Evolutionary conservation across 1,140 invertebrate genomes (phyloP).

Genomic region (Aphidius gifuensis): DNA sequence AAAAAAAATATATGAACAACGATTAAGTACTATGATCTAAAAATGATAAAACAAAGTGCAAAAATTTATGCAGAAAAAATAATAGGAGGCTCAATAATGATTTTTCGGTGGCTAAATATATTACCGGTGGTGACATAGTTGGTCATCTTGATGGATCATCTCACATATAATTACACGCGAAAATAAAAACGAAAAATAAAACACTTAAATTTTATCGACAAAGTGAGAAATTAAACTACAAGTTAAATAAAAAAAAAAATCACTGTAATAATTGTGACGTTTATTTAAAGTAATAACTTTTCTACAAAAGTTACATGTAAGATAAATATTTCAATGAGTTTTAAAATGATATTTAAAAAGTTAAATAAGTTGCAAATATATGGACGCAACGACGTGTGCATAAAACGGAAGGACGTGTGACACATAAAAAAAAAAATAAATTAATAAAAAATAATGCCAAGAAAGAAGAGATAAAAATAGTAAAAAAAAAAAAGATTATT

Average conservation of each 20-base stretch:
- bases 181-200: background rate
- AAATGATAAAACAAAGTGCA: too few relatives aligned
- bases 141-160: too few relatives aligned
- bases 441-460: background rate
- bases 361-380: slow-evolving; percentile 9
- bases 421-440: slow-evolving; percentile 11
- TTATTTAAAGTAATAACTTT: slow-evolving; percentile 18
- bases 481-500: background rate
- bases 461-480: background rate
- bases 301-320: slow-evolving; percentile 4
- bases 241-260: too few relatives aligned
- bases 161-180: too few relatives aligned
- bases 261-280: slow-evolving; percentile 14
- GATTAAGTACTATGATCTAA: too few relatives aligned
- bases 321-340: background rate
- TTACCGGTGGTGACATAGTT: too few relatives aligned
- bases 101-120: too few relatives aligned
- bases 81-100: too few relatives aligned
- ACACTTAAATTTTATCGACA: too few relatives aligned
- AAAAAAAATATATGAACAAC: too few relatives aligned
- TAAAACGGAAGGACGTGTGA: slow-evolving; percentile 21
- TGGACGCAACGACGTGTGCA: slow-evolving; percentile 22
- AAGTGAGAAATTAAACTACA: too few relatives aligned
- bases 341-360: background rate
- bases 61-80: too few relatives aligned